Percentiles rank a stretch among this genome's conserved stretches.
These are phyloP conservation scores for Clytia hemisphaerica DNA, from an alignment of 30 jellyfish, hydroid and myxozoan species.

Conservation along the genomic window DNA sequence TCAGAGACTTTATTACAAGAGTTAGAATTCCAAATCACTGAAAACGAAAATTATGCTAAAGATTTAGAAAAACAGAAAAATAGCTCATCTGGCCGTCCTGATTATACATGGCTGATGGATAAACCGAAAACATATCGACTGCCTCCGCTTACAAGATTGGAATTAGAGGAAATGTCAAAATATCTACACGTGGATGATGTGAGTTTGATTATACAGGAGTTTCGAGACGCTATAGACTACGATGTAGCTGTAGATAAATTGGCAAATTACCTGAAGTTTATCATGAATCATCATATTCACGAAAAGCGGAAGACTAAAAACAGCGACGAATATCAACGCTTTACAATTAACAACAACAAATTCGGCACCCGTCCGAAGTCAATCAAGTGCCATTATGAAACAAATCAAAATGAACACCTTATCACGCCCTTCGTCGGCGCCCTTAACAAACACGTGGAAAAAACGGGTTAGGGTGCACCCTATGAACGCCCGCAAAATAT, in stretches of 20 bases:
- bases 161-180: slow-evolving; percentile 12
- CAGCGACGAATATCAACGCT: too few species aligned
- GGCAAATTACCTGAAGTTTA: neutral
- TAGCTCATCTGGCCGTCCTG: neutral
- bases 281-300: neutral
- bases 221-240: neutral
- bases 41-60: neutral
- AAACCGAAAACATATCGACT: neutral
- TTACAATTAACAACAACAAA: too few species aligned
- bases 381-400: neutral
- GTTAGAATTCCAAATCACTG: slow-evolving; percentile 1
- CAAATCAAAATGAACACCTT: neutral
- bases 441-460: neutral
- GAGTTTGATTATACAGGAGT: neutral
- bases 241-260: neutral
- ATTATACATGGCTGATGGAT: slow-evolving; percentile 13
- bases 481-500: too few species aligned
- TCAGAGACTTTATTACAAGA: slow-evolving; percentile 2
- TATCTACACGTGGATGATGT: neutral
- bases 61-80: neutral
- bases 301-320: too few species aligned
- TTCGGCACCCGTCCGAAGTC: too few species aligned
- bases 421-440: slow-evolving; percentile 9
- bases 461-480: slow-evolving; percentile 8
- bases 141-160: slow-evolving; percentile 4